phyloP scores from a whole-genome alignment of 2,113 vertebrate species.

The Oncorhynchus tshawytscha region DNA sequence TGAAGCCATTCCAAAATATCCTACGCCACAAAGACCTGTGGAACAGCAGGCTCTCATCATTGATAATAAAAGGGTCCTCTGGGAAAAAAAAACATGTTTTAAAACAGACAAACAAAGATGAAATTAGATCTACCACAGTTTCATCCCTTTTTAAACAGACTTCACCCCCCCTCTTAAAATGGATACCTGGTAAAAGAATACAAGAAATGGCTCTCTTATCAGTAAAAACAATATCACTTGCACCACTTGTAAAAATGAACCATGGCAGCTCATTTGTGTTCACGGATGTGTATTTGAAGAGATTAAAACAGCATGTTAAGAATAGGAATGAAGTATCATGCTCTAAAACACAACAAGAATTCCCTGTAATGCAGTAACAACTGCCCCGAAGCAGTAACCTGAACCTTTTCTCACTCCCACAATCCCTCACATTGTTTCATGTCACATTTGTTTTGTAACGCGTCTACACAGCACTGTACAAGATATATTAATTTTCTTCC shows the following conservation, averaged over 20 bases:
- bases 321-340: slow-evolving; percentile 32
- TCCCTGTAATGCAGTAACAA: slow-evolving; percentile 69
- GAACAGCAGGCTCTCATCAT: background rate
- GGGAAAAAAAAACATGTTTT: slow-evolving; percentile 5
- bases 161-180: background rate
- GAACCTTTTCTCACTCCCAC: slow-evolving; percentile 40
- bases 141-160: slow-evolving; percentile 33
- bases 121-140: slow-evolving; percentile 63
- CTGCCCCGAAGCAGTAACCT: slow-evolving; percentile 70
- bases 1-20: background rate
- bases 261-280: background rate
- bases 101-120: slow-evolving; percentile 9
- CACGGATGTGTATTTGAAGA: slow-evolving; percentile 21
- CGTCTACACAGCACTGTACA: slow-evolving; percentile 67
- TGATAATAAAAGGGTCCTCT: slow-evolving; percentile 28
- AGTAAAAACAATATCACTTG: slow-evolving; percentile 29
- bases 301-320: slow-evolving; percentile 20
- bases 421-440: slow-evolving; percentile 8
- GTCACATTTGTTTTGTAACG: slow-evolving; percentile 65
- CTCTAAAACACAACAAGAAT: slow-evolving; percentile 60
- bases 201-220: slow-evolving; percentile 35
- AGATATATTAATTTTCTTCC: slow-evolving; percentile 82
- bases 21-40: background rate
- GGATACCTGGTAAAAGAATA: slow-evolving; percentile 3
- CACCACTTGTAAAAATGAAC: slow-evolving; percentile 26